Evolutionary conservation across 2,797 vertebrate species (phyloP).

Genomic region (Danio albolineatus): DNA sequence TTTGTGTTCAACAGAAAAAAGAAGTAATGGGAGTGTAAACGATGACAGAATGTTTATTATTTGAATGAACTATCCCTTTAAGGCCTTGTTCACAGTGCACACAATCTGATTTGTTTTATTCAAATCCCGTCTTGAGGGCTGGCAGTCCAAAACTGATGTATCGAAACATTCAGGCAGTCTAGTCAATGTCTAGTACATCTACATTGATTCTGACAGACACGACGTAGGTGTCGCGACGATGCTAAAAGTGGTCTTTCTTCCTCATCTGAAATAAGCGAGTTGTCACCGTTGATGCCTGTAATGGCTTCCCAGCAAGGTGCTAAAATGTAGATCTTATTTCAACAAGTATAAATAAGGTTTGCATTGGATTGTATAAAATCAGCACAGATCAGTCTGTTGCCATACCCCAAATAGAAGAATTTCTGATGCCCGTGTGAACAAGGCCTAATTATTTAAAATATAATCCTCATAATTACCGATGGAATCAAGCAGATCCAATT

Average conservation of each 20-base stretch:
- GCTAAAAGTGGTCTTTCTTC: not conserved
- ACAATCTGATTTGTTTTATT: conserved; percentile 9
- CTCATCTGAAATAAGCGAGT: conserved; percentile 10
- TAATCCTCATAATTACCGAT: not conserved
- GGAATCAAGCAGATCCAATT: not conserved
- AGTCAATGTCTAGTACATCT: conserved; percentile 8
- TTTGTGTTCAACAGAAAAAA: too few species aligned
- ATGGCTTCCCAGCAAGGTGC: not conserved
- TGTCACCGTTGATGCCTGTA: not conserved
- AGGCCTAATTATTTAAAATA: not conserved
- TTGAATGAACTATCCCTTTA: not conserved
- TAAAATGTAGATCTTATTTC: not conserved
- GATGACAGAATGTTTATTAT: too few species aligned
- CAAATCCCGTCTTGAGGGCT: not conserved
- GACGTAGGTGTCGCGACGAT: not conserved
- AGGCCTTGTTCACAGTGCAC: conserved; percentile 21
- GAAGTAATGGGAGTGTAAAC: too few species aligned
- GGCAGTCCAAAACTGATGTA: not conserved
- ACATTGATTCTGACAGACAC: not conserved
- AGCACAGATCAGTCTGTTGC: not conserved
- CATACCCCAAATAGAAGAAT: not conserved
- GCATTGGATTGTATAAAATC: not conserved
- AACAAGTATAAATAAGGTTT: not conserved
- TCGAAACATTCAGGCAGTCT: conserved; percentile 4
- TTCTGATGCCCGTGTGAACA: not conserved